phyloP scores from a whole-genome alignment of 92 coral and sea anemone genomes.

The Palythoa grandis region DNA sequence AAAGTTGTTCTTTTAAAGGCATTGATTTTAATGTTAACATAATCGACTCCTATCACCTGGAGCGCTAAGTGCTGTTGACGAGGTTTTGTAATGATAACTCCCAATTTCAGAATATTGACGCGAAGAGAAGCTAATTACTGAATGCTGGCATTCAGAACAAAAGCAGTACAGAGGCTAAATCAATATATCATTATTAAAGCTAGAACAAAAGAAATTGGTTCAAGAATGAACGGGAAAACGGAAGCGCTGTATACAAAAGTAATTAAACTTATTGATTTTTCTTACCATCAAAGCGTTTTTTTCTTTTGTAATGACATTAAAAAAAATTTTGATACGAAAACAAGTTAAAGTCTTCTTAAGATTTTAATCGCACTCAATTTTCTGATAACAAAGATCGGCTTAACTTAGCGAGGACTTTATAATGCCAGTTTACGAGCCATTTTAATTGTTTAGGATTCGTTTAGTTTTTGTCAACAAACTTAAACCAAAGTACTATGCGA shows the following conservation, averaged over 20 bases:
- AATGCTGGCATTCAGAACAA: constrained; percentile 28
- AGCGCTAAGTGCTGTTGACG: constrained; percentile 21
- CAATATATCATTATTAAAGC: constrained; percentile 41
- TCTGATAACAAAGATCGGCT: neutral
- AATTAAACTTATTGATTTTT: constrained; percentile 38
- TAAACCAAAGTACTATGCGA: neutral
- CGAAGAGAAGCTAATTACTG: constrained; percentile 21
- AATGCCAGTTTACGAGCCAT: neutral
- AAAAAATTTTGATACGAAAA: constrained; percentile 13
- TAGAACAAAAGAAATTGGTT: constrained; percentile 18
- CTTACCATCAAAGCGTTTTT: neutral
- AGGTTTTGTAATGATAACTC: constrained; percentile 3
- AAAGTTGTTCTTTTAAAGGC: neutral
- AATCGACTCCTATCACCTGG: constrained; percentile 28
- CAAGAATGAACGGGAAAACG: constrained; percentile 5
- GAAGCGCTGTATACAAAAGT: constrained; percentile 28
- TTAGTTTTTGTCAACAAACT: constrained; percentile 18
- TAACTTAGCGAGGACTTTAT: neutral
- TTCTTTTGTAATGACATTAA: constrained; percentile 15
- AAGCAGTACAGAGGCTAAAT: constrained; percentile 21
- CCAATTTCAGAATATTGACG: constrained; percentile 14
- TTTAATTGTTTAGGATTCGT: constrained; percentile 3
- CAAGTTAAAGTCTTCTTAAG: neutral
- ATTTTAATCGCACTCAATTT: neutral
- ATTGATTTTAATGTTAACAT: constrained; percentile 19